Evolutionary conservation across 2,797 vertebrate genomes (phyloP).

Genomic region (Sylvilagus floridanus): DNA sequence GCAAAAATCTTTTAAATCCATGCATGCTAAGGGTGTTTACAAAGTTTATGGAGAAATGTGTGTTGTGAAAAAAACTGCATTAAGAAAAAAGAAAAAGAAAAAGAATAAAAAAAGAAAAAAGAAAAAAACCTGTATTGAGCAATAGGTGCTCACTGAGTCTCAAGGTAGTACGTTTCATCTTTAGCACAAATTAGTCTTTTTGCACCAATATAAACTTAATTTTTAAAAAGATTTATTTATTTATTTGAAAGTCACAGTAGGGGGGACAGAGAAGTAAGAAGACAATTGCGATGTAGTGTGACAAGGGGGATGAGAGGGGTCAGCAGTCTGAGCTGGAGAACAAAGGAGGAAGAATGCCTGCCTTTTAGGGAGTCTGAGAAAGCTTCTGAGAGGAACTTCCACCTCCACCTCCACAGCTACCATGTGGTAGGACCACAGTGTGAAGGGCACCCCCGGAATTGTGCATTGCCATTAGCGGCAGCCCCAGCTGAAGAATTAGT

Average conservation of each 20-base stretch:
- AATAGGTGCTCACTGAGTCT: no score
- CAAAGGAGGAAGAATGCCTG: neutral
- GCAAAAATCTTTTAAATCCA: no score
- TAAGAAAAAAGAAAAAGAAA: neutral
- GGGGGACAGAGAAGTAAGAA: constrained; percentile 12
- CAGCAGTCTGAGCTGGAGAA: constrained; percentile 4
- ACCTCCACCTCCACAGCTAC: neutral
- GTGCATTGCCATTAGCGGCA: neutral
- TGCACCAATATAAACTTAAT: no score
- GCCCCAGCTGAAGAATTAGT: neutral
- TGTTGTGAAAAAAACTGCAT: no score
- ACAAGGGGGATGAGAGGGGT: neutral
- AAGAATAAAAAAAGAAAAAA: no score
- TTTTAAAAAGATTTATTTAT: no score
- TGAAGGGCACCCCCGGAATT: neutral
- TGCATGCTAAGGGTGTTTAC: no score
- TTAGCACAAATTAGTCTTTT: no score
- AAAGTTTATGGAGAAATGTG: no score
- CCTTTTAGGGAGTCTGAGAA: neutral
- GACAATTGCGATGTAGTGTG: neutral
- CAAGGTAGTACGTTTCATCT: no score
- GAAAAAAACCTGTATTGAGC: no score
- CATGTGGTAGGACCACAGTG: neutral
- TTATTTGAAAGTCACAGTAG: neutral
- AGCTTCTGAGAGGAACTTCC: neutral